Base-by-base conservation (phyloP, 1,140 invertebrate genomes). In the Conus ventricosus region DNA sequence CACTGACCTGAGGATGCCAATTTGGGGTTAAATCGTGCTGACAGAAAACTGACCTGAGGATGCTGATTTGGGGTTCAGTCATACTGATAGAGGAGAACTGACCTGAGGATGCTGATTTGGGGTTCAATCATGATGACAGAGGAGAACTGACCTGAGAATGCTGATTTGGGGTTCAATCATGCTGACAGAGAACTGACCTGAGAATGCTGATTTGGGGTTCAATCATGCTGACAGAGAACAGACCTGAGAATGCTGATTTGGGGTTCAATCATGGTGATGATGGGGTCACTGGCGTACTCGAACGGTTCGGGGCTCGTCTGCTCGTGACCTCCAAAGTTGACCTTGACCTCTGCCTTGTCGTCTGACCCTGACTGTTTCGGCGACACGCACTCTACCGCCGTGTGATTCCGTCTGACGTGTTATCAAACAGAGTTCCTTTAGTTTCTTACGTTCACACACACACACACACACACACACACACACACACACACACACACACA, bases 321-420 rank as follows among this genome's bases (percentile, higher is more conserved):
- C 57, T 90, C 91, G n/a, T 89, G 90, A 25, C 93, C 93, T 51
- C 94, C 93, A 91, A 94, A 94, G 87, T 90, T 92, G 39, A 94
- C 91, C 88, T 93, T 90, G 11, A 94, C 89, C 39, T 91, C 90
- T 5, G 90, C 91, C 53, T 87, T 39, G 54, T 91, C 90, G 6
- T 91, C 75, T 88, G 83, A 83, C 54, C 89, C 87, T 10, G 90
- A 76, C 57, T 91, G 91, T 23, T 90, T 89, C 13, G 93, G 91
- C 20, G 91, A 92, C 51, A 90, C 84, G 91, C 92, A 94, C 76
- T 92, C 90, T 17, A 94, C 23, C 0, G 89, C 87, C 17, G 91
- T 93, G 71, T 88, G 81, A 75, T 92, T 93, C n/a, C 88, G 83
- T 81, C 94, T 94, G 89, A 39, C 23, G 5, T 78, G 10, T 10